Conservation (phyloP, 2,888 invertebrate genomes). For the Thymelicus sylvestris region DNA sequence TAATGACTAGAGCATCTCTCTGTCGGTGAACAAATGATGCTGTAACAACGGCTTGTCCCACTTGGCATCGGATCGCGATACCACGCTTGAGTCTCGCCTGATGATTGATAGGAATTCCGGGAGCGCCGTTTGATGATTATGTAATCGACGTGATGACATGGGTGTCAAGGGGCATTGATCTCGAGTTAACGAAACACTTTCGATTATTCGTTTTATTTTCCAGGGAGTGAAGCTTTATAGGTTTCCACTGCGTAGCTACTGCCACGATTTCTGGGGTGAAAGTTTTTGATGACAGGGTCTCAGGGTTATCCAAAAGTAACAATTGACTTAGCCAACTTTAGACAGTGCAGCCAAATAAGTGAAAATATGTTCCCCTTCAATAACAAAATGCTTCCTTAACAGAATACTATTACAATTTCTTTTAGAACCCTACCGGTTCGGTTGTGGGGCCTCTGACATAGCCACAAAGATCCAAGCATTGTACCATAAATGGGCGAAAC, state of each 20-base stretch:
- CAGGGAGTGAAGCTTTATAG: no score
- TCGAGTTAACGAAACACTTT: no score
- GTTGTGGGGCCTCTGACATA: slow-evolving; percentile 9
- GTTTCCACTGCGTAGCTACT: not conserved
- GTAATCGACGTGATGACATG: not conserved
- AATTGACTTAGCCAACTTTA: no score
- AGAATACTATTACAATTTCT: not conserved
- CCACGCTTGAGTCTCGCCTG: not conserved
- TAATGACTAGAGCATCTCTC: not conserved
- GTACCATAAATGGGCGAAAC: slow-evolving; percentile 13
- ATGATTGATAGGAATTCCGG: slow-evolving; percentile 16
- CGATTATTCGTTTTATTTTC: no score
- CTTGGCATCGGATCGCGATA: slow-evolving; percentile 10
- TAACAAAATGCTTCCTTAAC: not conserved
- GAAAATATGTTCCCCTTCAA: not conserved
- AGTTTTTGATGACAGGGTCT: not conserved
- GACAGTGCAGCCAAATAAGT: not conserved
- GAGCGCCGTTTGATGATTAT: not conserved
- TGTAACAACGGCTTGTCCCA: slow-evolving; percentile 11
- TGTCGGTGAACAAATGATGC: not conserved
- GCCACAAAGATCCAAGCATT: not conserved
- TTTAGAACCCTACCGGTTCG: slow-evolving; percentile 1
- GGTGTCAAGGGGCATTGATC: not conserved
- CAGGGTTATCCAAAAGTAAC: not conserved
- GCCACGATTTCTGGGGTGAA: not conserved